Conservation (phyloP, 2,888 invertebrate species). For the Coremacera marginata region DNA sequence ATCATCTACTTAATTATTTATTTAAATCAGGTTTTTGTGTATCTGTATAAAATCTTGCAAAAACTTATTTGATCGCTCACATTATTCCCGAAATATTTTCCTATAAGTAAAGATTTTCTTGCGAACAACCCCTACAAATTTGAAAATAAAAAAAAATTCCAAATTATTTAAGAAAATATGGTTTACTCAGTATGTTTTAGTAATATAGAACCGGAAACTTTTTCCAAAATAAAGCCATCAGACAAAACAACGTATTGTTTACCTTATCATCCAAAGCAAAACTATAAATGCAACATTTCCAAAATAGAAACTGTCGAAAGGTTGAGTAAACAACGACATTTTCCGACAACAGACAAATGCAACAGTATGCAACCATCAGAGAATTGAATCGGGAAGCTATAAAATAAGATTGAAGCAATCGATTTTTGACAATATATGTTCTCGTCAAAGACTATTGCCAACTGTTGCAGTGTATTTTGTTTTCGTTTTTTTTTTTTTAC, state of each 20-base stretch:
- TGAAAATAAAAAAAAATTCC: too few relatives aligned
- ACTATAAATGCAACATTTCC: conserved; percentile 17
- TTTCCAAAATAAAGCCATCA: background rate
- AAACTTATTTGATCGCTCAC: too few relatives aligned
- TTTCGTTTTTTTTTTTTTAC: background rate
- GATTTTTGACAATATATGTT: conserved; percentile 49
- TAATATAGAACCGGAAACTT: background rate
- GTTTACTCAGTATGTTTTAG: too few relatives aligned
- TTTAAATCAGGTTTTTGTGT: too few relatives aligned
- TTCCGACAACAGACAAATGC: background rate
- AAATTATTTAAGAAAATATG: too few relatives aligned
- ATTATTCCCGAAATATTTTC: too few relatives aligned
- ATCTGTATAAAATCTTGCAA: too few relatives aligned
- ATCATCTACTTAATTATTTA: too few relatives aligned
- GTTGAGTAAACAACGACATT: conserved; percentile 25
- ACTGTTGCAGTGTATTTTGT: conserved; percentile 51
- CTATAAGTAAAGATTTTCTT: too few relatives aligned
- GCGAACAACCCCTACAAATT: too few relatives aligned
- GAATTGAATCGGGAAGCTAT: background rate
- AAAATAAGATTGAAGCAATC: background rate
- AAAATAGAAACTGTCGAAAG: background rate
- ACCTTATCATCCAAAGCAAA: conserved; percentile 14
- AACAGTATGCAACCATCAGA: background rate
- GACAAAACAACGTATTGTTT: background rate
- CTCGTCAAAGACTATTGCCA: conserved; percentile 54